Conservation (phyloP, 2,888 invertebrate genomes). For the Hedychridium roseum region DNA sequence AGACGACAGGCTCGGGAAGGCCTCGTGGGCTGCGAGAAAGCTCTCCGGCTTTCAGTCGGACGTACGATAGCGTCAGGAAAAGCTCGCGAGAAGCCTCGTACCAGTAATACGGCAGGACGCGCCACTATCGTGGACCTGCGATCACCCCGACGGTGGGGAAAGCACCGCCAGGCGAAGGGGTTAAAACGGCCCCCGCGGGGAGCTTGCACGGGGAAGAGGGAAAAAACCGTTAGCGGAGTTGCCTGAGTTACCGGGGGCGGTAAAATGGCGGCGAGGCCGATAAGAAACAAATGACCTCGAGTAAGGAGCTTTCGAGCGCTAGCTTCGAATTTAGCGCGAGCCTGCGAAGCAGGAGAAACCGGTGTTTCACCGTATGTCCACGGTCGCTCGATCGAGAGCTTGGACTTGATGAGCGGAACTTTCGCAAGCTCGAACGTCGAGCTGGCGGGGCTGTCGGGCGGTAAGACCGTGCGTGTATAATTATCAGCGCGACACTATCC, state of each 20-base stretch:
- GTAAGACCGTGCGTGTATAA: neutral
- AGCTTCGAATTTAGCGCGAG: no score
- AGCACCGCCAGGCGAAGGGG: constrained; percentile 12
- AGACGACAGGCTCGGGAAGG: constrained; percentile 20
- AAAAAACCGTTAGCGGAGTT: constrained; percentile 14
- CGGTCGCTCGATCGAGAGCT: no score
- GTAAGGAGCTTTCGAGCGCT: no score
- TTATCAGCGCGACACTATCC: neutral
- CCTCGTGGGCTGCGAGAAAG: constrained; percentile 38
- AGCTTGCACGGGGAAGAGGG: constrained; percentile 18
- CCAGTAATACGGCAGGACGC: neutral
- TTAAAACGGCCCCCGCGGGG: constrained; percentile 8
- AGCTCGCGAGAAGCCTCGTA: constrained; percentile 35
- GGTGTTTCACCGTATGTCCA: no score
- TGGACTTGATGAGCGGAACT: no score
- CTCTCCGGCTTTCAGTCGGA: constrained; percentile 51
- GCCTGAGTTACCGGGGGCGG: constrained; percentile 27
- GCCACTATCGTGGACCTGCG: constrained; percentile 3
- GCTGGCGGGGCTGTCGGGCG: neutral
- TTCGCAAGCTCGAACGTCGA: neutral
- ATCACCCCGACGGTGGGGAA: constrained; percentile 1
- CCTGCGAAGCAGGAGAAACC: no score
- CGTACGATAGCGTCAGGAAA: constrained; percentile 46
- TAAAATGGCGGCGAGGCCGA: constrained; percentile 47
- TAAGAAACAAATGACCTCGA: constrained; percentile 43